Base-by-base conservation (phyloP, 2,113 vertebrate species). In the Passerina amoena region DNA sequence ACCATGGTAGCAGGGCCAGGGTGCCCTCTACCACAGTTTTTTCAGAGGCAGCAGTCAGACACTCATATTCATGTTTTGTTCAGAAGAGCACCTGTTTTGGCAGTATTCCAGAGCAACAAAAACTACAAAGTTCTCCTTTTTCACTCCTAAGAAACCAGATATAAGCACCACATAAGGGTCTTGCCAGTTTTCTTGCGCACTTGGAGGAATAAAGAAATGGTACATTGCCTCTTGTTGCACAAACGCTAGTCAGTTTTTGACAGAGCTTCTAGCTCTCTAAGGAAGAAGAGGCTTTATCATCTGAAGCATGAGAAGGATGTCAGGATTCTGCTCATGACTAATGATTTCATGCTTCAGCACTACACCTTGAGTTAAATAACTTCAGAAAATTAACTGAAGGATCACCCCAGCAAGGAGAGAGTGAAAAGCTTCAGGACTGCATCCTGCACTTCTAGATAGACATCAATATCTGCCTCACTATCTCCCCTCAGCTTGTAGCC, bases 311-410 rank as follows among this genome's bases (percentile, higher is more conserved):
- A 91, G 66, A 88, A 86, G n/a, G 35, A 76, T 79, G 73, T 71
- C 83, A 96, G 65, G 70, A 94, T 89, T 96, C 78, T 91, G 69
- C 65, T 94, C 83, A 82, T 94, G 83, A 94, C 70, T 94, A 91
- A 96, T 76, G 89, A 82, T 73, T 91, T 91, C 73, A 91, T 75
- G 77, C 88, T 94, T 91, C 94, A 82, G 70, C 48, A 72, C 73
- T 91, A 76, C 37, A 92, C 65, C 83, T 79, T 72, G 57, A 92
- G 65, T 87, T 91, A 91, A 92, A 79, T 79, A 94, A 92, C 72
- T 82, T 91, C n/a, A 33, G 72, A 92, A 94, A 92, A 96, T 91
- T 88, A 94, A 92, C 76, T 89, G 61, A 91, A 87, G 73, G 75
- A 47, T 84, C 75, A 84, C 47, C 77, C 92, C 96, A 95, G 86